These are phyloP conservation scores for Luperina nickerlii DNA, from an alignment of 2,888 invertebrate species.

Conservation along the genomic window DNA sequence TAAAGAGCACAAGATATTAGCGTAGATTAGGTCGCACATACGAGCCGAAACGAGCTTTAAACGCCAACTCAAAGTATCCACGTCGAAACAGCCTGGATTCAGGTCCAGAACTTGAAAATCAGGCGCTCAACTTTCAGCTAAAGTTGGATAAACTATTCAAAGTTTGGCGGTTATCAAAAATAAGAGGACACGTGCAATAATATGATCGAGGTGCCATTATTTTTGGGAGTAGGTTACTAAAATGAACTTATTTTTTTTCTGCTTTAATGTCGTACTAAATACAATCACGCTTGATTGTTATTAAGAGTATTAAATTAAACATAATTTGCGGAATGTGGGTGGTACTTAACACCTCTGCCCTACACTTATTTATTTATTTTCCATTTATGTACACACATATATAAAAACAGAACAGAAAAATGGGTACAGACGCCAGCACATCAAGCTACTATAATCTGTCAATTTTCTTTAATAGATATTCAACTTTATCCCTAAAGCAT, in stretches of 20 bases:
- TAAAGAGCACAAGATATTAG: background rate
- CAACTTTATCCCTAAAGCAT: too few species aligned
- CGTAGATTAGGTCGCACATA: background rate
- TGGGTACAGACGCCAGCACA: too few species aligned
- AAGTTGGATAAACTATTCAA: conserved; percentile 33
- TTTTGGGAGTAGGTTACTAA: background rate
- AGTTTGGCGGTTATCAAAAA: conserved; percentile 18
- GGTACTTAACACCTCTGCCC: background rate
- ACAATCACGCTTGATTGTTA: background rate
- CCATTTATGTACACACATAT: too few species aligned
- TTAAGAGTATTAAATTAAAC: background rate
- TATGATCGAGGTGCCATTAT: background rate
- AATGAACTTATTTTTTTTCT: too few species aligned
- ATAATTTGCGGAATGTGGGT: background rate
- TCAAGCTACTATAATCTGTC: too few species aligned
- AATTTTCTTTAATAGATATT: too few species aligned
- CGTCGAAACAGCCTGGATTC: conserved; percentile 6
- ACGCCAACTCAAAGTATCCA: conserved; percentile 17
- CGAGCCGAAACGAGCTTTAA: conserved; percentile 5
- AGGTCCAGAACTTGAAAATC: conserved; percentile 29
- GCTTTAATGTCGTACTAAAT: background rate
- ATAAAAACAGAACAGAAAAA: too few species aligned
- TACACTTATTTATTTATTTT: too few species aligned
- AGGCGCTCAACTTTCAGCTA: conserved; percentile 21
- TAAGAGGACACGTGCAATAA: background rate